Base-by-base conservation (phyloP, 2,797 vertebrate species). In the Falco cherrug region DNA sequence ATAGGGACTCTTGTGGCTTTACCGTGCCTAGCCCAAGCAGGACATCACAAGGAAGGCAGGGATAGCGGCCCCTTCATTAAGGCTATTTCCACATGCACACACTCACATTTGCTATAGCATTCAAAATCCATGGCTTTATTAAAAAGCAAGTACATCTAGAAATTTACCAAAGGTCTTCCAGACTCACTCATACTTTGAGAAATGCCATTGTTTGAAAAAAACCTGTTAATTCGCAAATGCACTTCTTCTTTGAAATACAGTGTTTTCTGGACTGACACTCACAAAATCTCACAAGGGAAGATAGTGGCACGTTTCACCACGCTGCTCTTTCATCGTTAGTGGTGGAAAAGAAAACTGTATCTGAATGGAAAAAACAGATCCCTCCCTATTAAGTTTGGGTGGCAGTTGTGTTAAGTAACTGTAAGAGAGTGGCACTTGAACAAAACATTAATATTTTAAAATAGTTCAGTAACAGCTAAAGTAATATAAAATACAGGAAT, bases 401-500 rank as follows among this genome's bases (percentile, higher is more conserved):
- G 47, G 35, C 18, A 73, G 3, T 63, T 81, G 24, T 75, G 77
- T 77, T 92, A 91, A 91, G 85, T 39, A 84, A 53, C 43, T 84
- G 74, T 71, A 92, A 84, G 61, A 75, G 51, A 75, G 43, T 71
- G 77, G 45, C 54, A 69, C 83, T 82, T 83, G 71, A 94, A 88
- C 69, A 63, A 84, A 87, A 70, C 17, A 19, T 76, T 79, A 87
- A 68, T 92, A 87, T 91, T 92, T 92, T 51, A 33, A 89, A 95
- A 65, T 70, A 78, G 41, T 70, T 91, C 80, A 67, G 76, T 84
- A 92, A 88, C 47, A 91, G 69, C 22, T 85, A 33, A 91, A 60
- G 33, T 70, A 74, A 89, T 90, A 71, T 19, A 67, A 81, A 91
- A 80, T 65, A 67, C 2, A 88, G 59, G 51, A 76, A 74, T 86